Evolutionary conservation across 2,113 vertebrate species (phyloP), one percentile per base, ranked within the genome.

Genomic region (Montifringilla adamsi): DNA sequence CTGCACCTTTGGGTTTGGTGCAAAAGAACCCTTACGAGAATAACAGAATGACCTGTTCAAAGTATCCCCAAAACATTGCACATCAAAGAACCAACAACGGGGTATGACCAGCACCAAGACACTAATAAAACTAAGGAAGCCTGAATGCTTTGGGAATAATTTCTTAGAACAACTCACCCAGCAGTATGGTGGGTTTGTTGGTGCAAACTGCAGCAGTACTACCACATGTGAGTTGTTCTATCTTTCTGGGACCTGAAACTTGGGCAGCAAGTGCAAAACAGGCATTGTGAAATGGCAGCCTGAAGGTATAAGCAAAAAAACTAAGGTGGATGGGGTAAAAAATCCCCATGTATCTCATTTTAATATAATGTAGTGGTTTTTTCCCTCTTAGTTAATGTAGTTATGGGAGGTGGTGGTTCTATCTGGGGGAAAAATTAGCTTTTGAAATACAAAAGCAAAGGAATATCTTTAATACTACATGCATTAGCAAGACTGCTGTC

Each of bases 11-110:
- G 77, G 56, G n/a, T 67, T 46, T 87, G 84, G 49, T 56, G 83
- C 52, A 91, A 89, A 79, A 84, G 13, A 56, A n/a, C n/a, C 41
- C 53, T 68, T 55, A 59, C 68, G 18, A 76, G 87, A 72, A 78
- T 23, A 91, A 95, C 69, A 84, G 86, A 84, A 78, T 46, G 52
- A 95, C 43, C 64, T 74, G 78, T 91, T 43, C 27, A 39, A 91
- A 75, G 47, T 21, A 62, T 67, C 44, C 55, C 28, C 69, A 72
- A 87, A 94, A 84, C 31, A 79, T 3, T 73, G 46, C 77, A 46
- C 66, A 52, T 58, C 60, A 72, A 81, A 86, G 90, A 77, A 56
- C 13, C 17, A 59, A n/a, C 31, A 37, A 20, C 1, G 7, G 24
- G 26, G 33, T 17, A 53, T 70, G 76, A 90, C 68, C 21, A 85